A percentile compares a stretch with the other conserved stretches of the same genome.
These are phyloP conservation scores for Lates japonicus DNA, from an alignment of 2,797 vertebrate genomes.

Conservation along the genomic window DNA sequence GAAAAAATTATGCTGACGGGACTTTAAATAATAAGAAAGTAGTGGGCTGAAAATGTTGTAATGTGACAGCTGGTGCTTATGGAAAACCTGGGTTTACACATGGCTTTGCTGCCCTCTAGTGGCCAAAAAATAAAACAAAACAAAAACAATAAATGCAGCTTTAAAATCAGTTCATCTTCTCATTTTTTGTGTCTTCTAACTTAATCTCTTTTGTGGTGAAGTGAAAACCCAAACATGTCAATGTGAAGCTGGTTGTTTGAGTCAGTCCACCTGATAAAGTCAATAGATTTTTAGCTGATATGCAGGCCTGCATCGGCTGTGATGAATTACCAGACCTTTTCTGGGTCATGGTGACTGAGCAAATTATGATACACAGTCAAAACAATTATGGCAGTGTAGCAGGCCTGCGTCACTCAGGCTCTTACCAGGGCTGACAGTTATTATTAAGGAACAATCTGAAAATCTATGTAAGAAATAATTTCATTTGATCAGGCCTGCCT, in stretches of 20 bases:
- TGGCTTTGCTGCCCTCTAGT: not conserved
- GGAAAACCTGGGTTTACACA: too few relatives aligned
- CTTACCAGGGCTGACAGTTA: not conserved
- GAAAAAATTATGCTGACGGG: too few relatives aligned
- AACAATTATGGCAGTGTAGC: not conserved
- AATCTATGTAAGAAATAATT: constrained; percentile 2
- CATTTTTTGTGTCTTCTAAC: too few relatives aligned
- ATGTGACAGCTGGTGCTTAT: too few relatives aligned
- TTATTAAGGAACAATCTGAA: constrained; percentile 7
- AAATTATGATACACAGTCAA: constrained; percentile 12
- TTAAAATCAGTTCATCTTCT: not conserved
- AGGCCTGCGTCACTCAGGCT: constrained; percentile 16
- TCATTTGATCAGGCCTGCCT: not conserved
- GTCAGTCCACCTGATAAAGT: not conserved
- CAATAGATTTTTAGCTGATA: not conserved
- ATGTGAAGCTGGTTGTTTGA: not conserved
- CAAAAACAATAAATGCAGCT: not conserved
- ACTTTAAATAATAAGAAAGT: too few relatives aligned
- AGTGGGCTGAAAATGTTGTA: too few relatives aligned
- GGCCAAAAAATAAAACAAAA: not conserved
- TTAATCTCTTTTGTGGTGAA: not conserved
- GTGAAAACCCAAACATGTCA: not conserved
- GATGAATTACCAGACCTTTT: constrained; percentile 15
- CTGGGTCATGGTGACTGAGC: constrained; percentile 26
- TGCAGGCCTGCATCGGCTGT: not conserved